Base-by-base conservation (phyloP, 1,140 invertebrate genomes). In the Apis cerana region DNA sequence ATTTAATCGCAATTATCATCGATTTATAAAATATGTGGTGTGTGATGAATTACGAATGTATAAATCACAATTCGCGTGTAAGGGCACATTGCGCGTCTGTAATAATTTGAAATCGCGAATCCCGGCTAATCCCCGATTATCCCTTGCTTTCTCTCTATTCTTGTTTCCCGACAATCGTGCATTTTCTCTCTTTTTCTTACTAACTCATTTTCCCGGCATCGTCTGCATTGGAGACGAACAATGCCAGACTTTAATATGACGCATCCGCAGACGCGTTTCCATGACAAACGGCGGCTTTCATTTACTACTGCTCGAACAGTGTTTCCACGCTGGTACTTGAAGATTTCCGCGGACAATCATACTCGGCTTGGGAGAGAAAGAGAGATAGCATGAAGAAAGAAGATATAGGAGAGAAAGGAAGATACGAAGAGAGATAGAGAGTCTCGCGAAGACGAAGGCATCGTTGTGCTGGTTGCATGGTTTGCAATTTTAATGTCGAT, bases 401-500 rank as follows among this genome's bases (percentile, higher is more conserved):
- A n/a, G 74, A 52, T 13, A 70, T 4, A 33, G 33, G 3, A 2
- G 15, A 48, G 17, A 70, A 12, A 19, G 12, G 56, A 23, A 27
- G 58, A 27, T 33, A 33, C 11, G 48, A 27, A 59, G 43, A 68
- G 50, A 56, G 48, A 58, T 13, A 61, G 19, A 50, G 23, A 81
- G 58, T 48, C 75, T 75, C 50, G 82, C 68, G 72, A 77, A 68
- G 74, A 87, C 56, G 65, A 48, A 48, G 67, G 69, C 48, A n/a
- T 69, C 54, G 69, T 21, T 54, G 50, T 54, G 64, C 74, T 50
- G 80, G 74, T 75, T 85, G 89, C 83, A 69, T 84, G 83, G 82
- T 89, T 91, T 91, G 90, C 90, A 91, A 91, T 91, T 91, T 91
- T 91, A 91, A 91, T 90, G 85, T 80, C 80, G 87, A 78, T 83